Evolutionary conservation across 2,797 vertebrate species (phyloP), one percentile per base, ranked within the genome.

Genomic region (Miichthys miiuy): DNA sequence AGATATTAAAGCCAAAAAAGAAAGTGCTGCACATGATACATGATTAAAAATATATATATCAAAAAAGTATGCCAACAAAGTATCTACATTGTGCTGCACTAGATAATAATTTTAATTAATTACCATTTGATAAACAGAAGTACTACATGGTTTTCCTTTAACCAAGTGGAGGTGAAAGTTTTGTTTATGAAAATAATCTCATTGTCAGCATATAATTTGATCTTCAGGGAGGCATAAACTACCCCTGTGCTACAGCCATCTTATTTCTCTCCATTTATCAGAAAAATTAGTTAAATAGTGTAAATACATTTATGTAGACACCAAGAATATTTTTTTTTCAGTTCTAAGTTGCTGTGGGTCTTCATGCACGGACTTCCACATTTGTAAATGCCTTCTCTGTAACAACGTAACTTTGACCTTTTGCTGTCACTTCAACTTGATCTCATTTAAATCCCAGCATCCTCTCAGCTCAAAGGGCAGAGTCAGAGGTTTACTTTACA

Each of bases 391-490:
- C 30, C 57, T 55, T n/a, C 42, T 7, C 30, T 12, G 55, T 58
- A 64, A 46, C 63, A 70, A 48, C 27, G n/a, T 56, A 20, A 3
- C 52, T 73, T 14, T 84, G 51, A 69, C 64, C 50, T 68, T 70
- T 58, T 17, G n/a, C 41, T 48, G 47, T 52, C 61, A 23, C 72
- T 5, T 71, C 4, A 63, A 34, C 66, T 52, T 64, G 73, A 81
- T 56, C 61, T 70, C 44, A 46, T 67, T 69, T 55, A 70, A 75
- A 73, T 55, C 64, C 51, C 68, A 44, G 23, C 16, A 1, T 68
- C 51, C 16, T 34, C 54, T 82, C 47, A 75, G 61, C 46, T 69
- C 47, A 34, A 38, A 10, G 47, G 6, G 13, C 52, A 20, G 30
- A 54, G 58, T 42, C 70, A 54, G n/a, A 65, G 27, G 46, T 70